phyloP scores from a whole-genome alignment of 2,888 invertebrate species.

The Bimastos eiseni region DNA sequence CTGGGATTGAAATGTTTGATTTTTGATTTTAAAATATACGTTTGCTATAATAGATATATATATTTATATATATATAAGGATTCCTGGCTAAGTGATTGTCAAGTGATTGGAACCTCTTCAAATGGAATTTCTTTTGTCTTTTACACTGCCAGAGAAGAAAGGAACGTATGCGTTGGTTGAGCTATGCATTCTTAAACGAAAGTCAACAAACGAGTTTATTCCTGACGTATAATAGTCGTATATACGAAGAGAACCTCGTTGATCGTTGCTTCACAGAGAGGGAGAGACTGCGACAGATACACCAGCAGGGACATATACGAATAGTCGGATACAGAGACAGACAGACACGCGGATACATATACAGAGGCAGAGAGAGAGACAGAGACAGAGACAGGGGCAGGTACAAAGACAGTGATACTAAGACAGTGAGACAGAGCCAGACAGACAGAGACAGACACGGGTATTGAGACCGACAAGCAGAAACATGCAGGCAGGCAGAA shows the following conservation, averaged over 20 bases:
- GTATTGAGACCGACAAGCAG: no score
- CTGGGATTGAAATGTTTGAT: no score
- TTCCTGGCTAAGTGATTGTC: background rate
- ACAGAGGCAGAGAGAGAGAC: conserved; percentile 8
- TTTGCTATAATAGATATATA: background rate
- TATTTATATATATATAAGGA: background rate
- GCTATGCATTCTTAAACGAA: background rate
- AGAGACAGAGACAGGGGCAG: background rate
- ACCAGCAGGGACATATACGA: no score
- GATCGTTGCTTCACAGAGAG: background rate
- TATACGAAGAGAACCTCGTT: background rate
- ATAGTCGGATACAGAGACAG: no score
- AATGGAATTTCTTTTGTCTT: background rate
- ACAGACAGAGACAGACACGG: background rate
- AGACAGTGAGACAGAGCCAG: background rate
- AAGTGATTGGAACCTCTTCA: background rate
- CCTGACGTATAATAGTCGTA: no score
- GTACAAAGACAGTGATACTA: background rate
- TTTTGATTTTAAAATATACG: no score
- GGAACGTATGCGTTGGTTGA: background rate
- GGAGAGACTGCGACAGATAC: background rate
- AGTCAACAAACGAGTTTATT: background rate
- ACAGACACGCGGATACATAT: no score
- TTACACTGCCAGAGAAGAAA: no score
- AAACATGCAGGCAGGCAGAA: no score